Percentiles rank a stretch among this genome's conserved stretches.
phyloP scores from a whole-genome alignment of 2,888 invertebrate species.

The Romanomermis culicivorax region DNA sequence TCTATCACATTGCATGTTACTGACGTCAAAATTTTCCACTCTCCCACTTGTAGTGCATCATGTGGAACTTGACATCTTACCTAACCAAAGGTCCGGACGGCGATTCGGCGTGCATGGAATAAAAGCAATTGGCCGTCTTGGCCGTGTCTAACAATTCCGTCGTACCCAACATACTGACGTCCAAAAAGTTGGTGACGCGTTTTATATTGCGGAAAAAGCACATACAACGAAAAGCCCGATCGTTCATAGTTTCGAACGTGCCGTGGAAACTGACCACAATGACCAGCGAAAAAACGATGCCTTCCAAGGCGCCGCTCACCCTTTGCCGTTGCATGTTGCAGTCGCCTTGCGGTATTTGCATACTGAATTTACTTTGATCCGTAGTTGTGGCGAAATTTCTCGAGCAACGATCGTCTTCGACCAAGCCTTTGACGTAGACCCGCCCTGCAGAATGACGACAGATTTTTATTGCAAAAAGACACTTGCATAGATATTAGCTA shows the following conservation, averaged over 20 bases:
- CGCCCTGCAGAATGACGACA: no score
- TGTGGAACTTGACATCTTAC: no score
- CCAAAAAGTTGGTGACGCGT: constrained; percentile 19
- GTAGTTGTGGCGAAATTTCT: constrained; percentile 21
- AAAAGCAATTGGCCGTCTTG: constrained; percentile 20
- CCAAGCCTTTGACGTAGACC: constrained; percentile 19
- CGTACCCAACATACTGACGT: constrained; percentile 17
- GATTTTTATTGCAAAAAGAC: no score
- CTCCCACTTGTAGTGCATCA: no score
- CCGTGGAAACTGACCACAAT: constrained; percentile 25
- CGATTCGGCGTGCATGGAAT: constrained; percentile 16
- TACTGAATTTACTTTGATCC: constrained; percentile 19
- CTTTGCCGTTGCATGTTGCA: constrained; percentile 22
- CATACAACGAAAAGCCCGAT: constrained; percentile 19
- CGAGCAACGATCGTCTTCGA: constrained; percentile 22
- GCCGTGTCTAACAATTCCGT: constrained; percentile 21
- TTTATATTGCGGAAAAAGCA: constrained; percentile 24
- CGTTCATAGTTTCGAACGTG: constrained; percentile 16
- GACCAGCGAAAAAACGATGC: constrained; percentile 23
- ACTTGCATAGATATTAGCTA: no score
- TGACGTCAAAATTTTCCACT: no score
- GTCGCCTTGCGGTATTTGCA: constrained; percentile 23
- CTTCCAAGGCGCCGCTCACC: constrained; percentile 21
- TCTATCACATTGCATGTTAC: no score
- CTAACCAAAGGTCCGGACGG: neutral